Conservation (phyloP, 37 sponge, comb jelly and placozoan genomes). For the Corticium candelabrum region DNA sequence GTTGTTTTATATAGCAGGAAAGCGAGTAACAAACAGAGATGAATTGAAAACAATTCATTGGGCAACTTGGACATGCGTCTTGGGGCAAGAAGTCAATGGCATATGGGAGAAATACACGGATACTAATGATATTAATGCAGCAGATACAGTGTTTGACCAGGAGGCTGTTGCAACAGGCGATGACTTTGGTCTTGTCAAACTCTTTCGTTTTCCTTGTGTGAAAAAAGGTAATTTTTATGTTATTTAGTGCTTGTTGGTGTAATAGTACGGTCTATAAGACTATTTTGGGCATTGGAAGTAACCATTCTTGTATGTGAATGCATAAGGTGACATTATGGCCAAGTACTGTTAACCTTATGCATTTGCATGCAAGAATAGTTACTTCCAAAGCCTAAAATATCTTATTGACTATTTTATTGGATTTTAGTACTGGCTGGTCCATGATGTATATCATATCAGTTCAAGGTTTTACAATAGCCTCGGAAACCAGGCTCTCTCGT, state of each 20-base stretch:
- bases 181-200: conserved; percentile 40
- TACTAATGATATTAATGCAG: conserved; percentile 81
- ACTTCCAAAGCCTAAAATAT: too few species aligned
- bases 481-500: too few species aligned
- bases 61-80: conserved; percentile 68
- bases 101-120: conserved; percentile 91
- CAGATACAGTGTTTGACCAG: conserved; percentile 53
- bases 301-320: too few species aligned
- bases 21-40: conserved; percentile 40
- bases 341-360: too few species aligned
- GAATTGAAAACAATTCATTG: conserved; percentile 65
- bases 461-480: too few species aligned
- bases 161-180: conserved; percentile 31
- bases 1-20: conserved; percentile 31
- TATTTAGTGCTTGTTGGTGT: background rate
- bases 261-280: too few species aligned
- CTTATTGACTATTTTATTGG: too few species aligned
- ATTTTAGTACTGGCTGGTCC: too few species aligned
- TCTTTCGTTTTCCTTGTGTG: conserved; percentile 33
- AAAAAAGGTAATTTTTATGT: conserved; percentile 48
- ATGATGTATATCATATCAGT: too few species aligned
- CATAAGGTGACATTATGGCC: too few species aligned
- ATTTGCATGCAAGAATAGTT: too few species aligned
- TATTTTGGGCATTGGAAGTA: too few species aligned
- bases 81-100: conserved; percentile 78